phyloP scores from a whole-genome alignment of 1,140 invertebrate genomes.

The Panagrolaimus sp. region DNA sequence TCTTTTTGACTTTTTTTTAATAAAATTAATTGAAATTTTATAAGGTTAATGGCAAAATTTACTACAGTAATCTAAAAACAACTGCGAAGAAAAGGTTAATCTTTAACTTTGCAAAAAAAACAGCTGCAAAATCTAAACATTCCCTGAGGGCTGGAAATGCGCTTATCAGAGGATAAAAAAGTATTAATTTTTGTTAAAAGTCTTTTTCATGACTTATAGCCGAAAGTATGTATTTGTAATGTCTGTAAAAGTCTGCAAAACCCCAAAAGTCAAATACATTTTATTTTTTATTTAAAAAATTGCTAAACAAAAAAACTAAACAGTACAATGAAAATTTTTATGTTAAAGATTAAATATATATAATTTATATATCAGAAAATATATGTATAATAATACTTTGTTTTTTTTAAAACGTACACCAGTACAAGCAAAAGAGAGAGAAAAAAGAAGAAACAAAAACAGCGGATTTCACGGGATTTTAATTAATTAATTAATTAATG shows the following conservation, averaged over 20 bases:
- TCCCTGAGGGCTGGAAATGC: neutral
- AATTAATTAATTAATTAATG: too few species aligned
- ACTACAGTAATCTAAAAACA: neutral
- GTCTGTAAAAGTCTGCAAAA: too few species aligned
- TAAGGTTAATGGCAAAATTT: neutral
- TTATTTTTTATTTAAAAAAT: neutral
- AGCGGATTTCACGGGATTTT: neutral
- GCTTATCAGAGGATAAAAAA: too few species aligned
- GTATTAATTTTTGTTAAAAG: too few species aligned
- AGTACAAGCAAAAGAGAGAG: neutral
- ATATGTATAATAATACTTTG: slow-evolving; percentile 4
- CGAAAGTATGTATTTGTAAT: too few species aligned
- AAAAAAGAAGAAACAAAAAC: neutral
- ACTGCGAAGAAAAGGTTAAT: neutral
- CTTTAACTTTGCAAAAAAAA: neutral
- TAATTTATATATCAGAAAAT: neutral
- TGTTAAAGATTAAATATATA: neutral
- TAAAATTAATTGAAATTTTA: neutral
- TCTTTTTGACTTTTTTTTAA: slow-evolving; percentile 6
- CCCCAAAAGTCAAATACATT: too few species aligned
- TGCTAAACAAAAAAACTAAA: neutral
- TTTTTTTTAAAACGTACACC: neutral
- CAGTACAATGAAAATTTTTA: neutral
- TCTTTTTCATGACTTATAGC: too few species aligned
- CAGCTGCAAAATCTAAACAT: neutral